Evolutionary conservation across 2,113 vertebrate species (phyloP).

Genomic region (Callocephalon fimbriatum): DNA sequence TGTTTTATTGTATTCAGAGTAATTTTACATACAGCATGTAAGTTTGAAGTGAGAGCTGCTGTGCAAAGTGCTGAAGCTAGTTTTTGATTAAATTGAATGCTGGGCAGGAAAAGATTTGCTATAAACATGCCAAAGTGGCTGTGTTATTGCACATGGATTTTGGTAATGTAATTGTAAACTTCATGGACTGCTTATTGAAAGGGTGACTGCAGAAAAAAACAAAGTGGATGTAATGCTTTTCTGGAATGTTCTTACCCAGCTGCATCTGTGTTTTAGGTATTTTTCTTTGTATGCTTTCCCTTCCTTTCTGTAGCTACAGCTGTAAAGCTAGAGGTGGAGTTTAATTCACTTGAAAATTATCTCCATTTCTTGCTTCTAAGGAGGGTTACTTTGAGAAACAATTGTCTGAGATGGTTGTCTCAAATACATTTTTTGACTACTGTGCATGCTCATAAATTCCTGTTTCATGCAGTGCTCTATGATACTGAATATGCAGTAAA

Average conservation of each 20-base stretch:
- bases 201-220: background rate
- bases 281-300: background rate
- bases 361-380: background rate
- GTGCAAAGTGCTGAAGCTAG: background rate
- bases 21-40: background rate
- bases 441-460: background rate
- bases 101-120: background rate
- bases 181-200: background rate
- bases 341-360: background rate
- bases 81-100: background rate
- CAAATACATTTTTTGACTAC: background rate
- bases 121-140: background rate
- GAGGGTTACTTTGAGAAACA: background rate
- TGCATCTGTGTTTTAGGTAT: background rate
- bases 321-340: background rate
- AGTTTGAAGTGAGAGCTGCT: background rate
- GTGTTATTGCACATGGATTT: background rate
- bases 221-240: background rate
- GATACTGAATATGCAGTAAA: background rate
- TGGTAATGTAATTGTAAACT: background rate
- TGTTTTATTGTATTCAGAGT: slow-evolving; percentile 42
- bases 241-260: background rate
- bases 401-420: background rate
- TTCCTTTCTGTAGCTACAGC: background rate
- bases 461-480: background rate